phyloP scores from a whole-genome alignment of 2,888 invertebrate species.

The Erebia ligea region DNA sequence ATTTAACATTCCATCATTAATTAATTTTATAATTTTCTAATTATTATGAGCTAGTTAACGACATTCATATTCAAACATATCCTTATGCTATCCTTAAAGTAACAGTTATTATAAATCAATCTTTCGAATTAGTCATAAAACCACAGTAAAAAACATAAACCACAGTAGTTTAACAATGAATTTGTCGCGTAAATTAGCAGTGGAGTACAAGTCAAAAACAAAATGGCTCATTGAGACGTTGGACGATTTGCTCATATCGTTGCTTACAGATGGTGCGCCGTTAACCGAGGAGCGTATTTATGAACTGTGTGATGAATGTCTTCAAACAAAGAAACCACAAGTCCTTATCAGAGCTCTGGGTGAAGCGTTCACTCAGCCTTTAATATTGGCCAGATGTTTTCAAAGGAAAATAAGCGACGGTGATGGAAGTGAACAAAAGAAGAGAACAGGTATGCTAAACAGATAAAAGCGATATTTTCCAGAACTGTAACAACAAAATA shows the following conservation, averaged over 20 bases:
- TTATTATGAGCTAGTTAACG: conserved; percentile 16
- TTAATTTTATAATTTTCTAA: conserved; percentile 16
- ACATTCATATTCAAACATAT: not conserved
- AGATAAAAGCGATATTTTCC: too few species aligned
- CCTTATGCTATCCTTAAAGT: not conserved
- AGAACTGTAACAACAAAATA: too few species aligned
- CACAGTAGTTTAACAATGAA: not conserved
- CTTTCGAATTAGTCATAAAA: not conserved
- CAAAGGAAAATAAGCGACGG: conserved; percentile 66
- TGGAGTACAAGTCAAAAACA: conserved; percentile 29
- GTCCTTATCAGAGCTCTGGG: conserved; percentile 89
- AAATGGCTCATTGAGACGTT: conserved; percentile 49
- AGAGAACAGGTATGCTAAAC: conserved; percentile 53
- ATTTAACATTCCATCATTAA: not conserved
- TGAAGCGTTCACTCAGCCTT: conserved; percentile 87
- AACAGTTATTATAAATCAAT: not conserved
- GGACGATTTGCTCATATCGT: conserved; percentile 52
- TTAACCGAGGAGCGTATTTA: conserved; percentile 90
- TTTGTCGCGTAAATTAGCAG: conserved; percentile 20
- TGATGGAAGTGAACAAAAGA: conserved; percentile 68
- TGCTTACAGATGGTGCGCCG: conserved; percentile 67
- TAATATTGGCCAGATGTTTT: conserved; percentile 88
- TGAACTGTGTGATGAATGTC: conserved; percentile 89
- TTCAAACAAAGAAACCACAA: conserved; percentile 86
- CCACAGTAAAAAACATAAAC: too few species aligned